Percentiles rank a stretch among this genome's conserved stretches.
These are phyloP conservation scores for Bedellia somnulentella DNA, from an alignment of 2,888 invertebrate species.

Conservation along the genomic window DNA sequence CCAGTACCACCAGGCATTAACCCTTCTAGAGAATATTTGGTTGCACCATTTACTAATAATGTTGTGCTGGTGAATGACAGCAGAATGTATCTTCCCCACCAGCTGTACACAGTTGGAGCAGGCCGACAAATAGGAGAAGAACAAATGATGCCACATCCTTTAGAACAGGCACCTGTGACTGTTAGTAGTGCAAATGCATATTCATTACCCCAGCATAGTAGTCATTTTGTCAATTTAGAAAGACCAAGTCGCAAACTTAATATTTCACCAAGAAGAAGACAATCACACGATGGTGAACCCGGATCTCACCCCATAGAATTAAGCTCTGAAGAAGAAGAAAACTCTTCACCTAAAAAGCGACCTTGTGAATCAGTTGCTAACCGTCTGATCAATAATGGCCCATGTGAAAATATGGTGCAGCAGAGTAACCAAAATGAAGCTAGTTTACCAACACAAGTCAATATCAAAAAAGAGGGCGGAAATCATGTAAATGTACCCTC, in stretches of 20 bases:
- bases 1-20: constrained; percentile 19
- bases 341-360: constrained; percentile 27
- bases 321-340: constrained; percentile 53
- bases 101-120: constrained; percentile 21
- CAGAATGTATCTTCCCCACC: constrained; percentile 23
- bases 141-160: constrained; percentile 15
- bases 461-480: too few relatives aligned
- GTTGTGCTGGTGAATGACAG: constrained; percentile 28
- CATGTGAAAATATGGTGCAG: not conserved
- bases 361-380: too few relatives aligned
- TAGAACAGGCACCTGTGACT: constrained; percentile 16
- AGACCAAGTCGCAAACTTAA: constrained; percentile 46
- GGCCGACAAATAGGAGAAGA: constrained; percentile 17
- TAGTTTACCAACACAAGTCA: too few relatives aligned
- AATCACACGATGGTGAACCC: constrained; percentile 34
- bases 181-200: constrained; percentile 15
- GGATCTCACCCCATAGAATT: constrained; percentile 41
- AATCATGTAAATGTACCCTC: too few relatives aligned
- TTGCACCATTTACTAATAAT: constrained; percentile 26
- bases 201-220: too few relatives aligned
- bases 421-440: not conserved
- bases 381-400: too few relatives aligned
- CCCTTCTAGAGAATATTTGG: constrained; percentile 22
- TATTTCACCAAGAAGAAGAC: constrained; percentile 41
- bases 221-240: constrained; percentile 26